Base-by-base conservation (phyloP, 2,113 vertebrate genomes). In the Thomomys bottae region DNA sequence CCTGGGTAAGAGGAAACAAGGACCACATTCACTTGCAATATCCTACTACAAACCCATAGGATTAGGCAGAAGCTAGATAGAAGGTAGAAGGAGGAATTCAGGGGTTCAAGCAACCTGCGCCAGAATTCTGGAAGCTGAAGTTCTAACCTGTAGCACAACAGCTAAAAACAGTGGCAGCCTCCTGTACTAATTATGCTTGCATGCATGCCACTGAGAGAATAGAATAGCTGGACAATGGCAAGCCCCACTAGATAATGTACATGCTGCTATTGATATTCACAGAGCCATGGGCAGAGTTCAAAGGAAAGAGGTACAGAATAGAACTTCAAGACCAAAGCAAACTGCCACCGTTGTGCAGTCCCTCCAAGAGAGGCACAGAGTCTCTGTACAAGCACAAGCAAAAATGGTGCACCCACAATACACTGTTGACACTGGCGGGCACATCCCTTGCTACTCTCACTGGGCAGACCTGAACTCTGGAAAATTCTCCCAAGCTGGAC, bases 221-320 rank as follows among this genome's bases (percentile, higher is more conserved):
- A 94, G 95, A 85, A 97, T 21, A 64, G 66, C 89, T 90, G 78
- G 81, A 59, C 54, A 96, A 95, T 91, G 90, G 97, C 89, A 49
- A 96, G 96, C 90, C 90, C 95, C 92, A 70, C 92, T 98, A 95
- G 98, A 98, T 98, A 97, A 98, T 97, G 97, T 97, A 98, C 97
- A 92, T 95, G 84, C 96, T 95, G 92, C 93, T 61, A 17, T 81
- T 97, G 97, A 96, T 92, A 97, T 96, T 96, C 97, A 97, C 87
- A 94, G 94, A 96, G 77, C n/a, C 0, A 36, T 92, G 92, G 96
- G 81, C 96, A 97, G 91, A 97, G 97, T 97, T 98, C 96, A 98
- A 95, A 98, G 87, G 92, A 97, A 96, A 0, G 49, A 95, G 83
- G 94, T 95, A 45, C 86, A 96, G 66, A 97, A 97, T 76, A 89